These are phyloP conservation scores for Argyresthia goedartella DNA, from an alignment of 2,888 invertebrate genomes.

Conservation along the genomic window DNA sequence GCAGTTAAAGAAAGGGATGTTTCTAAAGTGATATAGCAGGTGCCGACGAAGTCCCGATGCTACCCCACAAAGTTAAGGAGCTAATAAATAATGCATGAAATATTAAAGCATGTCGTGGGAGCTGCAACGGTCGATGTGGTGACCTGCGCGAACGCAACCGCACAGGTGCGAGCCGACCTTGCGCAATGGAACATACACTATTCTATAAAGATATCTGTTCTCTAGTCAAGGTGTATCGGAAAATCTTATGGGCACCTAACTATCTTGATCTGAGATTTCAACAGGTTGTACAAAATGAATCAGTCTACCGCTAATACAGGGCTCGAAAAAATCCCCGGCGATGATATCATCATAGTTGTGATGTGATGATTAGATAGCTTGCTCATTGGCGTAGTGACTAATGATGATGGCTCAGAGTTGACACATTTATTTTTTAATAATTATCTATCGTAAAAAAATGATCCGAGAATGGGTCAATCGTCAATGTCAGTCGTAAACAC, in stretches of 20 bases:
- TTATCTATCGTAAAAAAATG: background rate
- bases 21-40: slow-evolving; percentile 18
- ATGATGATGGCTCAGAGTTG: no score
- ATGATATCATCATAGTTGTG: no score
- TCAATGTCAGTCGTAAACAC: background rate
- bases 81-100: slow-evolving; percentile 36
- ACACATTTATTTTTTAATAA: no score
- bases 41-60: slow-evolving; percentile 26
- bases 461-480: background rate
- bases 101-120: slow-evolving; percentile 33
- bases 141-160: slow-evolving; percentile 32
- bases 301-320: no score
- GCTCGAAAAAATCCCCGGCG: no score
- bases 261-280: no score
- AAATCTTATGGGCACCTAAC: slow-evolving; percentile 21
- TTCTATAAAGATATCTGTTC: slow-evolving; percentile 30
- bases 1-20: no score
- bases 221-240: slow-evolving; percentile 40
- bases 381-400: no score
- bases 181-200: slow-evolving; percentile 45
- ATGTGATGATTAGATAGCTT: no score
- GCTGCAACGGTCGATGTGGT: slow-evolving; percentile 38
- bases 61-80: slow-evolving; percentile 29
- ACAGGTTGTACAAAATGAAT: no score
- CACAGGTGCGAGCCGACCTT: slow-evolving; percentile 61